A percentile compares a stretch with the other conserved stretches of the same genome.
Conservation (phyloP, 2,888 invertebrate species). For the Brassicogethes aeneus region DNA sequence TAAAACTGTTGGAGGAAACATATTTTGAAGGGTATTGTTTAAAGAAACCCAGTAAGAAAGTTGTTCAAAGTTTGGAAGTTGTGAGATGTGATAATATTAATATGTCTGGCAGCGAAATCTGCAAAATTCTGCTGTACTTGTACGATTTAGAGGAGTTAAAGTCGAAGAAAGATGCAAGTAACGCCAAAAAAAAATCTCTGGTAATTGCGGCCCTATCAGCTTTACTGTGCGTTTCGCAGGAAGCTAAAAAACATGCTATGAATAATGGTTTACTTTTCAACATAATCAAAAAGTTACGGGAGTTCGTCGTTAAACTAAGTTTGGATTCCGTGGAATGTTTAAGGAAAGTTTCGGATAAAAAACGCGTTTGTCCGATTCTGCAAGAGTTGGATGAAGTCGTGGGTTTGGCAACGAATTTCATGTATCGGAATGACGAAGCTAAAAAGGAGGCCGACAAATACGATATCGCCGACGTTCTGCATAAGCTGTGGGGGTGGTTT, state of each 20-base stretch:
- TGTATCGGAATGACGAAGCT: slow-evolving; percentile 45
- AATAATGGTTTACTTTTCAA: slow-evolving; percentile 36
- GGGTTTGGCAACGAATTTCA: slow-evolving; percentile 49
- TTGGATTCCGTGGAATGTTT: slow-evolving; percentile 42
- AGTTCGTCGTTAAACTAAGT: slow-evolving; percentile 41
- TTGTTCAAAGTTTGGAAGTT: slow-evolving; percentile 18
- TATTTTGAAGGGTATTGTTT: slow-evolving; percentile 21
- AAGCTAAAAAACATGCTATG: slow-evolving; percentile 42
- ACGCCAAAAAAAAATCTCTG: slow-evolving; percentile 34
- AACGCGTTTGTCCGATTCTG: slow-evolving; percentile 43
- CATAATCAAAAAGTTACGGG: slow-evolving; percentile 39
- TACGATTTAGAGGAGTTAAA: slow-evolving; percentile 40
- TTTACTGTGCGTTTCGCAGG: slow-evolving; percentile 40
- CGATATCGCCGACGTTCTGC: slow-evolving; percentile 49
- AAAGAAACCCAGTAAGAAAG: slow-evolving; percentile 5
- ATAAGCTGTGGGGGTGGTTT: slow-evolving; percentile 61
- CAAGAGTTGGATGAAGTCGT: slow-evolving; percentile 50
- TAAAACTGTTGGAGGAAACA: slow-evolving; percentile 24
- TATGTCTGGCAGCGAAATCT: slow-evolving; percentile 41
- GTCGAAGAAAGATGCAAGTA: slow-evolving; percentile 20
- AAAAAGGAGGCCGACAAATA: slow-evolving; percentile 49
- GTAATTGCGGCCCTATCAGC: slow-evolving; percentile 40
- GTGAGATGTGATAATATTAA: no score
- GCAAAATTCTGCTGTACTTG: slow-evolving; percentile 40
- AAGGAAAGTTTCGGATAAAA: slow-evolving; percentile 38